phyloP scores from a whole-genome alignment of 2,888 invertebrate species.

The Temnothorax unifasciatus region DNA sequence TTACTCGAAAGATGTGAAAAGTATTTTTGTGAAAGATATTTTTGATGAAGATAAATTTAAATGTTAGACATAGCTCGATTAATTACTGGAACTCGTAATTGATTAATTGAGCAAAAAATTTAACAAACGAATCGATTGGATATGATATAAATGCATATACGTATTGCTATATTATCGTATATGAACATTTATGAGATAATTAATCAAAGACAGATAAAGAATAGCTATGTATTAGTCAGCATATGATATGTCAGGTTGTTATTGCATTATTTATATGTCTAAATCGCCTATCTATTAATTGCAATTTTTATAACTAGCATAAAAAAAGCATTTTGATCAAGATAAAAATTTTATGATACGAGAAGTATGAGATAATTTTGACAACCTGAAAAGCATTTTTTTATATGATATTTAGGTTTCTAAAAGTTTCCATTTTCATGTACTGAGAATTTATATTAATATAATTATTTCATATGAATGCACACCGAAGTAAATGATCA shows the following conservation, averaged over 20 bases:
- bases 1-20: background rate
- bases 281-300: background rate
- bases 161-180: background rate
- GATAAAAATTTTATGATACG: background rate
- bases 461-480: background rate
- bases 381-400: background rate
- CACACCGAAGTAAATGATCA: background rate
- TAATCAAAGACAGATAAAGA: background rate
- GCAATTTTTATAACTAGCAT: background rate
- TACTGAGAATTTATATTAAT: background rate
- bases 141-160: background rate
- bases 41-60: background rate
- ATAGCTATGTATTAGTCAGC: background rate
- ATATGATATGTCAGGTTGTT: background rate
- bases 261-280: background rate
- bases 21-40: background rate
- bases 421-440: background rate
- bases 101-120: background rate
- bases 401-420: background rate
- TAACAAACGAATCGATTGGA: background rate
- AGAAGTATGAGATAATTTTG: background rate
- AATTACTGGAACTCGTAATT: background rate
- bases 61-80: background rate
- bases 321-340: background rate
- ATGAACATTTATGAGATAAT: slow-evolving; percentile 3